Evolutionary conservation across 2,113 vertebrate species (phyloP).

Genomic region (Lepidothrix coronata): DNA sequence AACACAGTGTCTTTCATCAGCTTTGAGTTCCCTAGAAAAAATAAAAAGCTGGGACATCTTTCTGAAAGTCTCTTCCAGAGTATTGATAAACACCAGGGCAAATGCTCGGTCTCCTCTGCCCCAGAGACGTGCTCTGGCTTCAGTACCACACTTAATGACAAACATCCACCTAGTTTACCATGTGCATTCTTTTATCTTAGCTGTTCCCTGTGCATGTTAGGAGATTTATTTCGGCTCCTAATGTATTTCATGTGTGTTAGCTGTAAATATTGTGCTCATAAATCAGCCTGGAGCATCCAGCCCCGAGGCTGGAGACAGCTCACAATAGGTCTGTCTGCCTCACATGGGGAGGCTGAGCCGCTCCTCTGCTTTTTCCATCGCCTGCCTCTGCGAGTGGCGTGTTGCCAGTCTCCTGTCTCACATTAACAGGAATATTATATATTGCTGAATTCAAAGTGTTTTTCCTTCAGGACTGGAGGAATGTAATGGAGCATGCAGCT

Average conservation of each 20-base stretch:
- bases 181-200: constrained; percentile 55
- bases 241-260: constrained; percentile 60
- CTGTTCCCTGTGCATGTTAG: constrained; percentile 26
- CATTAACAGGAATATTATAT: constrained; percentile 28
- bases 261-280: constrained; percentile 53
- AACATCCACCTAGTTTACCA: constrained; percentile 48
- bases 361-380: constrained; percentile 36
- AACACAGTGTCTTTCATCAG: not conserved
- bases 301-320: constrained; percentile 36
- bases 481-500: constrained; percentile 12
- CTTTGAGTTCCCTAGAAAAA: not conserved
- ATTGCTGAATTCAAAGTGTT: constrained; percentile 28
- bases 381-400: not conserved
- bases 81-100: not conserved
- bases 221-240: constrained; percentile 51
- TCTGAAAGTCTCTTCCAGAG: not conserved
- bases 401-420: constrained; percentile 40
- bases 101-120: not conserved
- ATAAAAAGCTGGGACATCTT: not conserved
- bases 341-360: not conserved
- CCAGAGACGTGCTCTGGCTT: constrained; percentile 36
- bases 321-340: constrained; percentile 51
- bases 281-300: constrained; percentile 46
- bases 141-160: constrained; percentile 35
- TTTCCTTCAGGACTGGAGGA: constrained; percentile 40